A percentile compares a stretch with the other conserved stretches of the same genome.
These are phyloP conservation scores for Cardinalis cardinalis DNA, from an alignment of 2,113 vertebrate species.

Conservation along the genomic window DNA sequence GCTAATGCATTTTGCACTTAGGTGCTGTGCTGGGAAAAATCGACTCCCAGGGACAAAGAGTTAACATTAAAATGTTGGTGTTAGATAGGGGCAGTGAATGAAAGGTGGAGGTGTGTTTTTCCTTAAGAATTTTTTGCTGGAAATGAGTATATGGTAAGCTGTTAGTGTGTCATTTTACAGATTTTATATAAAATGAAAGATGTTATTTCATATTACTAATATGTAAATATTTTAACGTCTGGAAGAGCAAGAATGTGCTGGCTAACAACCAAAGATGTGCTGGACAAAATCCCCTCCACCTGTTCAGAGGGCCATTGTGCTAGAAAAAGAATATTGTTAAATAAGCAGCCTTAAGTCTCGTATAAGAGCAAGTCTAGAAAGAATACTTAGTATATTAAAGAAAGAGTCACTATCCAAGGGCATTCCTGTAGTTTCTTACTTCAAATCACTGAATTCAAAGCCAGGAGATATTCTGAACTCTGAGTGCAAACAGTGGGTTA, in stretches of 20 bases:
- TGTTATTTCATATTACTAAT: background rate
- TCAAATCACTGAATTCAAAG: background rate
- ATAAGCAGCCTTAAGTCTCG: background rate
- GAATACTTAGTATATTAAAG: background rate
- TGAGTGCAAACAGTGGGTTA: background rate
- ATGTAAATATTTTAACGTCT: slow-evolving; percentile 40
- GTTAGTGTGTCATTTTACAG: background rate
- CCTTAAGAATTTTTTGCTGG: background rate
- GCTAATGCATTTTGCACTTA: slow-evolving; percentile 53
- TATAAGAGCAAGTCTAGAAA: background rate
- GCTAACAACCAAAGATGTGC: slow-evolving; percentile 44
- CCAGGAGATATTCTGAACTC: background rate
- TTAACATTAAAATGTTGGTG: slow-evolving; percentile 17
- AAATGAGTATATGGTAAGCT: background rate
- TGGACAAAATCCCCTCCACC: slow-evolving; percentile 50
- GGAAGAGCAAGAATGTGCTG: slow-evolving; percentile 56
- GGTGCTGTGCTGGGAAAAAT: slow-evolving; percentile 48
- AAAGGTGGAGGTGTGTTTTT: background rate
- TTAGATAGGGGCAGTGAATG: background rate
- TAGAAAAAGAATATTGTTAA: background rate
- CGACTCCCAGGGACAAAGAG: slow-evolving; percentile 1
- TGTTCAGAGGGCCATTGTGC: background rate
- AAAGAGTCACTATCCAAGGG: background rate
- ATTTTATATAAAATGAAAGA: background rate
- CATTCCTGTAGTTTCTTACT: background rate